Conservation (phyloP, 2,888 invertebrate species). For the Microplitis manilae region DNA sequence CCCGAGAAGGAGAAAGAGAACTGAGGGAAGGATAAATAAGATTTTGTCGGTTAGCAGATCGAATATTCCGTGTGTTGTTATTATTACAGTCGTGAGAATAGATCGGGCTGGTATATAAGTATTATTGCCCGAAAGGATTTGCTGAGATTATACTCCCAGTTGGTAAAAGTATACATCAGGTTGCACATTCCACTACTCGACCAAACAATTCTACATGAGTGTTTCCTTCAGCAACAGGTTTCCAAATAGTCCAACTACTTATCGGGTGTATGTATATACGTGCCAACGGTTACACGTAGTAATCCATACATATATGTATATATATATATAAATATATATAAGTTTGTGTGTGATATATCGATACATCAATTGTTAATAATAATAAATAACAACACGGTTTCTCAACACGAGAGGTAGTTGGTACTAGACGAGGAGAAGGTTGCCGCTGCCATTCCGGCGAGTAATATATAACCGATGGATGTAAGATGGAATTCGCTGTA, state of each 20-base stretch:
- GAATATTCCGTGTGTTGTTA: constrained; percentile 14
- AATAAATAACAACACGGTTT: constrained; percentile 1
- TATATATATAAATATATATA: background rate
- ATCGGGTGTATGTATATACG: constrained; percentile 4
- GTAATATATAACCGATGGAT: constrained; percentile 3
- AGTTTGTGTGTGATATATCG: background rate
- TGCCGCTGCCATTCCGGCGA: background rate
- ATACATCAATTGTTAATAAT: constrained; percentile 1
- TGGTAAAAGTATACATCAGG: constrained; percentile 22
- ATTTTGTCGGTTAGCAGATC: constrained; percentile 31
- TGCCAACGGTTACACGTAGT: constrained; percentile 3
- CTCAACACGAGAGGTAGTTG: background rate
- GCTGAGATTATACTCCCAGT: constrained; percentile 5
- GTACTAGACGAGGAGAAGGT: background rate
- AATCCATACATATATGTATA: background rate
- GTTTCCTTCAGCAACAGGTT: constrained; percentile 1
- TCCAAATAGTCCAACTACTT: constrained; percentile 1
- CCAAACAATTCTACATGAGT: constrained; percentile 1
- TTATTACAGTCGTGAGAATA: constrained; percentile 39
- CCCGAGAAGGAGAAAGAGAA: background rate
- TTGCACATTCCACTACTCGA: background rate
- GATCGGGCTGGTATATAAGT: constrained; percentile 1
- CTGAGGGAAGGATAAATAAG: background rate
- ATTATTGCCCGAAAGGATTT: constrained; percentile 26
- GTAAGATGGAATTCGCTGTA: constrained; percentile 34